Percentiles rank a stretch among this genome's conserved stretches.
phyloP scores from a whole-genome alignment of 1,140 invertebrate species.

The Bicyclus anynana region DNA sequence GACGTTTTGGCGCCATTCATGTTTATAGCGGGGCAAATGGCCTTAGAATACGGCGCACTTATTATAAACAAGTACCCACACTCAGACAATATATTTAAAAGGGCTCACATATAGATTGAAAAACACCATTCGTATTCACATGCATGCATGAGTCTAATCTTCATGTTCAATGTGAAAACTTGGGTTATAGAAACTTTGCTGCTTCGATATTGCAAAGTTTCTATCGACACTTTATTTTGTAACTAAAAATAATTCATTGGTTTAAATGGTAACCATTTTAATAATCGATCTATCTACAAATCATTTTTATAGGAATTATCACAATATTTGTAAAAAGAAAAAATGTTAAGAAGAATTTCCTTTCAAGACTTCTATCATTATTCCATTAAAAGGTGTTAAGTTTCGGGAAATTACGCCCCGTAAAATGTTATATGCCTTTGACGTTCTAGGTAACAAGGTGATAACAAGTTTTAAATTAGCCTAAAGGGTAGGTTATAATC shows the following conservation, averaged over 20 bases:
- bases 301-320: background rate
- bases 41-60: slow-evolving; percentile 68
- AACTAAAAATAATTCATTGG: too few relatives aligned
- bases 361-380: slow-evolving; percentile 15
- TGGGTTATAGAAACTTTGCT: slow-evolving; percentile 19
- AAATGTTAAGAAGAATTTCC: slow-evolving; percentile 8
- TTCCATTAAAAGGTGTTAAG: too few relatives aligned
- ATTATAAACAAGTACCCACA: slow-evolving; percentile 70
- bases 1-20: slow-evolving; percentile 60
- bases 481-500: too few relatives aligned
- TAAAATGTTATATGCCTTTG: background rate
- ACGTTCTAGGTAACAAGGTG: background rate
- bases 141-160: slow-evolving; percentile 31
- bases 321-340: slow-evolving; percentile 8
- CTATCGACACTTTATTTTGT: slow-evolving; percentile 1
- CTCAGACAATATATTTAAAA: slow-evolving; percentile 50
- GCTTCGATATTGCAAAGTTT: slow-evolving; percentile 20
- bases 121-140: slow-evolving; percentile 40
- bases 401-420: slow-evolving; percentile 40
- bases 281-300: too few relatives aligned
- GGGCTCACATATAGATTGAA: slow-evolving; percentile 24
- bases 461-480: background rate
- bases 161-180: slow-evolving; percentile 12
- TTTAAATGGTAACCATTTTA: too few relatives aligned
- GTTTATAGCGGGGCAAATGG: slow-evolving; percentile 72